Evolutionary conservation across 35 echinoderm and acorn worm genomes (phyloP), one percentile per base, ranked within the genome.

Genomic region (Lytechinus pictus): DNA sequence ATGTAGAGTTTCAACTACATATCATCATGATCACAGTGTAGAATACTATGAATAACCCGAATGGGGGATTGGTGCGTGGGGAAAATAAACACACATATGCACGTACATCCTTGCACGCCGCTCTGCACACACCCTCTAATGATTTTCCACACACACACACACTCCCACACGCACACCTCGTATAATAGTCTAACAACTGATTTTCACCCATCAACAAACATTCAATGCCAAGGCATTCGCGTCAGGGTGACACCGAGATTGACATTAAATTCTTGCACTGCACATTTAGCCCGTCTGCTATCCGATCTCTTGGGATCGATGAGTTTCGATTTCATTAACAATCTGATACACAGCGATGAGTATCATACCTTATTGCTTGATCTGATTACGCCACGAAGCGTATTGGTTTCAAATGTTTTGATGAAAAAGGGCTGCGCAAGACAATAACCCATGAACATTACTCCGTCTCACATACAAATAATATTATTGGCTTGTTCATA

Each of bases 241-340:
- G 66, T 24, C 66, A 24, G n/a, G 33, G 66, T 79, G 66, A 79
- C 66, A 79, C 21, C 1, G 66, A 79, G 66, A 79, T n/a, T 79
- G 66, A 79, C 66, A 79, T 79, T 79, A 14, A 24, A 79, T 79
- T 79, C 66, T 24, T 79, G 19, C n/a, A 79, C 19, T 24, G 66
- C 66, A 24, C 66, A 19, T 16, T 79, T 79, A 79, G 33, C 16
- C 19, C 66, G 66, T 79, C 66, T n/a, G 66, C 66, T 79, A 79
- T 16, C 66, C 2, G 66, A 79, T 14, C 66, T 79, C 66, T 24
- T 7, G 66, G 66, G 66, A 79, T 79, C 6, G 4, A 24, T 4
- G 66, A 79, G 66, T 79, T 79, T 79, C 66, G 66, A 79, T 79
- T 79, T 79, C 66, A n/a, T n/a, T n/a, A 79, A 79, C 66, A 79